Base-by-base conservation (phyloP, 1,140 invertebrate genomes). In the Venustaconcha ellipsiformis region DNA sequence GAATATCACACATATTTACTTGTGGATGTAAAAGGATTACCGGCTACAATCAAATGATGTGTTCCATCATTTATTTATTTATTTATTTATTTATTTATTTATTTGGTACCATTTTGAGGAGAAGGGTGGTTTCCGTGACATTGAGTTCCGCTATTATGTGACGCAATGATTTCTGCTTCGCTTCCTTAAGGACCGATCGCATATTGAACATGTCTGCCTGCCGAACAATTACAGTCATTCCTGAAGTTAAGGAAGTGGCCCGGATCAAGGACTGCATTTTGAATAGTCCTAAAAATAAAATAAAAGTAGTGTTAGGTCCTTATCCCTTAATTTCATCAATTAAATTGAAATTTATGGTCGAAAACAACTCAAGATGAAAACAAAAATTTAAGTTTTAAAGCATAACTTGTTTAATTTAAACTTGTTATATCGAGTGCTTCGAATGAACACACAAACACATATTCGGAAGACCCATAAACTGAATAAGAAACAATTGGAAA, bases 41-140 rank as follows among this genome's bases (percentile, higher is more conserved):
- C 37, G 8, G 17, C 11, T 26, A 67, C 20, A 67, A 67, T 18
- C 26, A 26, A 15, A 14, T 3, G 14, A 14, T 6, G 12, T 30
- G 66, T 60, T 17, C 6, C 2, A 26, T 8, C 60, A 60, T 71
- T 17, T 17, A 71, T 71, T 48, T 69, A 56, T 30, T 23, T 26
- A 64, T 26, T 56, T 26, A n/a, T 8, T 58, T 64, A 70, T 58
- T 23, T 59, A 18, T 55, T 6, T 18, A 30, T 30, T 4, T 30
- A 30, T 30, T 59, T 70, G 78, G 77, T 79, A 88, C 87, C 82
- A 87, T 89, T 85, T 87, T 87, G 0, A 89, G 75, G 60, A 89
- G 82, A 57, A 83, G 63, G 6, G 80, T 72, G 37, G 87, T 86
- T 2, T 85, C 74, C 48, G 85, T 77, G 5, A 85, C 75, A 57